These are phyloP conservation scores for Myotis daubentonii DNA, from an alignment of 2,797 vertebrate species.

Conservation along the genomic window DNA sequence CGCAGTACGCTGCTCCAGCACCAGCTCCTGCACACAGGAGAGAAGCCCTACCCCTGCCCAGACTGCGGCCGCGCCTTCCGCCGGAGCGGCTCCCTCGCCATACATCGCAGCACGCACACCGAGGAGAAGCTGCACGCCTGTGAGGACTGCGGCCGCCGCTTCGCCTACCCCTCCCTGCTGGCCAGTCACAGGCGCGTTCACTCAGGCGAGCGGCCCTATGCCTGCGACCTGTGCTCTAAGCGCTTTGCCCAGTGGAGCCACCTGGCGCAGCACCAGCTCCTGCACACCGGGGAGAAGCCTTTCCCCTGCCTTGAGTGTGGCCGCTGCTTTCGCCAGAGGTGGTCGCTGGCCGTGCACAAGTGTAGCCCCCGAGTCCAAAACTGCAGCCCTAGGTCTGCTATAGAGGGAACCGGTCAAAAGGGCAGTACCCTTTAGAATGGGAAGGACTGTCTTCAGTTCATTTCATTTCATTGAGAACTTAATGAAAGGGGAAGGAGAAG, in stretches of 20 bases:
- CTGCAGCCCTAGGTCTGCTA: conserved; percentile 20
- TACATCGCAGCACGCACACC: conserved; percentile 69
- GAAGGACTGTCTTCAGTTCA: not conserved
- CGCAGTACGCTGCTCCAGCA: conserved; percentile 75
- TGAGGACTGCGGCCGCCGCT: conserved; percentile 78
- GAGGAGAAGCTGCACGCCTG: conserved; percentile 75
- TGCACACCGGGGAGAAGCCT: conserved; percentile 82
- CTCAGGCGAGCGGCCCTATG: conserved; percentile 78
- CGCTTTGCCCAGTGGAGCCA: conserved; percentile 81
- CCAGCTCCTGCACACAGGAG: conserved; percentile 74
- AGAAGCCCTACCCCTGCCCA: conserved; percentile 78
- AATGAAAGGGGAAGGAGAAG: not conserved
- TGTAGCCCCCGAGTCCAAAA: conserved; percentile 57
- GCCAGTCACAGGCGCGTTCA: conserved; percentile 79
- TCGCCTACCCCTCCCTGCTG: conserved; percentile 80
- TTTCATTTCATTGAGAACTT: not conserved
- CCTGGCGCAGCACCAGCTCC: conserved; percentile 79
- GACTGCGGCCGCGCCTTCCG: conserved; percentile 72
- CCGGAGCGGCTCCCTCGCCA: conserved; percentile 73
- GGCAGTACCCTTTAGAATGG: conserved; percentile 19
- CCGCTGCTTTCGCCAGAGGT: conserved; percentile 79
- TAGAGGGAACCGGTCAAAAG: conserved; percentile 26
- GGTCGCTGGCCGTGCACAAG: conserved; percentile 76
- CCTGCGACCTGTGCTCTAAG: conserved; percentile 79
- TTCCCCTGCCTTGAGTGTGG: conserved; percentile 79